Evolutionary conservation across 2,888 invertebrate genomes (phyloP), one percentile per base, ranked within the genome.

Genomic region (Drosophila anomalata): DNA sequence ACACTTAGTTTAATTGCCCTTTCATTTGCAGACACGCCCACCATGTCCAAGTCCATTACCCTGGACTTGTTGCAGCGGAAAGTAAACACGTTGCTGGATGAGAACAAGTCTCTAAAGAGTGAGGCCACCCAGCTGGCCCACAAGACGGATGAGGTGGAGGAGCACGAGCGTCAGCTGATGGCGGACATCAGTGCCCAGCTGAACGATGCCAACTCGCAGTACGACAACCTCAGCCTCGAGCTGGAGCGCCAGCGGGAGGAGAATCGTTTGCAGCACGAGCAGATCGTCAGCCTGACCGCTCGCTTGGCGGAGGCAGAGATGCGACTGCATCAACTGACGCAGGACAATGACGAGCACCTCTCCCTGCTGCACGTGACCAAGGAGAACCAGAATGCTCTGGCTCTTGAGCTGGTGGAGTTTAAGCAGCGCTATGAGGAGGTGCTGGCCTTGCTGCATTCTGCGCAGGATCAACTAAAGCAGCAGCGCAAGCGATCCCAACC

Each of bases 351-450:
- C 77, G 97, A 98, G 89, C 94, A 98, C 60, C 92, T 95, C 76
- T 94, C 95, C 76, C 95, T 97, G 81, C 93, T 99, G 83, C 95
- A 95, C 89, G 96, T 98, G 83, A 97, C 98, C 69, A 95, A 95
- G 91, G 97, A 97, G 78, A 97, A 97, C 90, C 99, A 99, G 93
- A 96, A 97, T 92, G 96, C 96, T 76, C 94, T 99, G 57, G 96
- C 97, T 0, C 93, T 95, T 29, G 99, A 98, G 93, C 92, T 99
- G 90, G 95, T 96, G 0, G 98, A 98, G 91, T 95, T 97, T 76
- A 98, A 98, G 92, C 95, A 95, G 92, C 93, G 95, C 41, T 97
- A 98, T 90, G 94, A 96, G 56, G 98, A 98, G 91, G 95, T 98
- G 73, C 94, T 97, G 55, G 96, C 95, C 4, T 93, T 98, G 83